A percentile compares a stretch with the other conserved stretches of the same genome.
phyloP scores from a whole-genome alignment of 2,797 vertebrate species.

The Myotis pilosus region DNA sequence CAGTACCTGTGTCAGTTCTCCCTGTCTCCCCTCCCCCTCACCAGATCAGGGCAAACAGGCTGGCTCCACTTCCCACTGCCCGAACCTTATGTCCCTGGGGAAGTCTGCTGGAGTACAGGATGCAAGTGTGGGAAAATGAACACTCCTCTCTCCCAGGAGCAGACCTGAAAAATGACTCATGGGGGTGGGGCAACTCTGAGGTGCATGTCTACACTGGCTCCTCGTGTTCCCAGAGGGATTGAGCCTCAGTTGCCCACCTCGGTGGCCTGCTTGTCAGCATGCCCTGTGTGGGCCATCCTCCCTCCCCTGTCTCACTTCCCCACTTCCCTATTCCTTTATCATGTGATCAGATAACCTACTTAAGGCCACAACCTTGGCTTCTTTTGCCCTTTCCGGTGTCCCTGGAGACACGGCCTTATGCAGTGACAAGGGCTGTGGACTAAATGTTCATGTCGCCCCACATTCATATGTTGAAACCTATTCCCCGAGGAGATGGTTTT shows the following conservation, averaged over 20 bases:
- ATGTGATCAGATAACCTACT: not conserved
- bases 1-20: not conserved
- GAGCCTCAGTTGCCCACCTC: not conserved
- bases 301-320: not conserved
- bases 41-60: not conserved
- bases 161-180: not conserved
- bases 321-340: not conserved
- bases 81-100: not conserved
- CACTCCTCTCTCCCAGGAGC: not conserved
- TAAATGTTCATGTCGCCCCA: not conserved
- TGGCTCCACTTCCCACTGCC: not conserved
- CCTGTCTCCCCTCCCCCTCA: not conserved
- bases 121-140: not conserved
- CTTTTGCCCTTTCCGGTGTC: not conserved
- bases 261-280: not conserved
- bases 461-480: not conserved
- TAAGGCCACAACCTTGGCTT: not conserved
- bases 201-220: not conserved
- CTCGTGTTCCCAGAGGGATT: not conserved
- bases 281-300: not conserved
- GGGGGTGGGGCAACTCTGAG: not conserved
- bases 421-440: not conserved
- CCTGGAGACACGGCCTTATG: not conserved
- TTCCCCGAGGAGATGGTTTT: not conserved
- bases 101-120: not conserved